Evolutionary conservation across 2,888 invertebrate genomes (phyloP), one percentile per base, ranked within the genome.

Genomic region (Brachynemurus nebulosus): DNA sequence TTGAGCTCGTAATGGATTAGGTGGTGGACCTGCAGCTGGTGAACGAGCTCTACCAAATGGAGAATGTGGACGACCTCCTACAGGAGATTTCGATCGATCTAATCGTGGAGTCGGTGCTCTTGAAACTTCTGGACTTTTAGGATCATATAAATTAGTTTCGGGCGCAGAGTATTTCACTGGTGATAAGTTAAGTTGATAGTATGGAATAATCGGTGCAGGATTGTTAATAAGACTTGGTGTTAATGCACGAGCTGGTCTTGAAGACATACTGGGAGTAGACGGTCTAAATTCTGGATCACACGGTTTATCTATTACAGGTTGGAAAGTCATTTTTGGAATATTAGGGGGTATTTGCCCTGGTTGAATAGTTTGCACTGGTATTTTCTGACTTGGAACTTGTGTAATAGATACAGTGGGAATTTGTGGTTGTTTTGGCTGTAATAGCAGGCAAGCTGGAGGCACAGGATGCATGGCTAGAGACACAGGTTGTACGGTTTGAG

Each of bases 181-280:
- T 23, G 81, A 76, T 52, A 86, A 67, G 61, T 81, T 80, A 62
- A 78, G 78, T 63, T 88, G 86, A 58, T 88, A 88, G 54, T 75
- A 76, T 7, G 86, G 86, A 52, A 88, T 76, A 40, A 76, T 69
- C 9, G 84, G 77, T 2, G 82, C 80, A 19, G 85, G 80, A 61
- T 79, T 79, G 57, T 82, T 83, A 46, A 76, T 78, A 64, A 74
- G 63, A 56, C 80, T 79, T 1, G 85, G 83, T 16, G 83, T 83
- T 46, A 71, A 68, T 4, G 83, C 72, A 45, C 80, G 68, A 49
- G 68, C 68, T 18, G 62, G 59, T 2, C 74, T 70, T 11, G 77
- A 76, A 47, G 68, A 69, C n/a, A n/a, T n/a, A 47, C 70, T 67
- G 30, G 72, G 62, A 47, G 63, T 63, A 45, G 48, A 50, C 12